Evolutionary conservation across 1,140 invertebrate genomes (phyloP).

Genomic region (Phymorhynchus buccinoides): DNA sequence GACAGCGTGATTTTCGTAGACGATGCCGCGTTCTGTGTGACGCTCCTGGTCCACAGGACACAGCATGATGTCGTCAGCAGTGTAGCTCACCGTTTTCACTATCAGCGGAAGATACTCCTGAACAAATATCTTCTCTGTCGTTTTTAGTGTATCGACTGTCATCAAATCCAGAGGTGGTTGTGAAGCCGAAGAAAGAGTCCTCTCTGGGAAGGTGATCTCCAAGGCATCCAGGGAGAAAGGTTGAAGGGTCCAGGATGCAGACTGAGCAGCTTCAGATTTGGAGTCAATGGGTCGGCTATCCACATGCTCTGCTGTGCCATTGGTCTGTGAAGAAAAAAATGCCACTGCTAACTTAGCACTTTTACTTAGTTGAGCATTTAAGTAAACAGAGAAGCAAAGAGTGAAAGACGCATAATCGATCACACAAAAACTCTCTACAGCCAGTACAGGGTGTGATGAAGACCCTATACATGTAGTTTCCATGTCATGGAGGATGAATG

Average conservation of each 20-base stretch:
- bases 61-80: background rate
- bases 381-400: too few relatives aligned
- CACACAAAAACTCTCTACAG: too few relatives aligned
- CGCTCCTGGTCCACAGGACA: background rate
- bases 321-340: background rate
- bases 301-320: background rate
- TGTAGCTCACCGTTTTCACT: constrained; percentile 16
- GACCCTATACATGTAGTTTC: too few relatives aligned
- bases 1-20: constrained; percentile 3
- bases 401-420: too few relatives aligned
- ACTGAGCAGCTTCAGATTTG: background rate
- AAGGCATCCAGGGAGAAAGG: background rate
- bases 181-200: background rate
- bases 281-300: background rate
- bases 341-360: too few relatives aligned
- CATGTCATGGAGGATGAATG: too few relatives aligned
- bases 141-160: background rate
- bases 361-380: too few relatives aligned
- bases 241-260: background rate
- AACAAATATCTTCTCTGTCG: background rate
- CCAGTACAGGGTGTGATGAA: too few relatives aligned
- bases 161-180: background rate
- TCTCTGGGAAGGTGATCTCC: background rate
- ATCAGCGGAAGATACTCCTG: background rate
- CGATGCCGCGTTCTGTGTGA: background rate